Percentiles rank a stretch among this genome's conserved stretches.
Evolutionary conservation across 2,113 vertebrate genomes (phyloP).

Genomic region (Benitochromis conjunctus): DNA sequence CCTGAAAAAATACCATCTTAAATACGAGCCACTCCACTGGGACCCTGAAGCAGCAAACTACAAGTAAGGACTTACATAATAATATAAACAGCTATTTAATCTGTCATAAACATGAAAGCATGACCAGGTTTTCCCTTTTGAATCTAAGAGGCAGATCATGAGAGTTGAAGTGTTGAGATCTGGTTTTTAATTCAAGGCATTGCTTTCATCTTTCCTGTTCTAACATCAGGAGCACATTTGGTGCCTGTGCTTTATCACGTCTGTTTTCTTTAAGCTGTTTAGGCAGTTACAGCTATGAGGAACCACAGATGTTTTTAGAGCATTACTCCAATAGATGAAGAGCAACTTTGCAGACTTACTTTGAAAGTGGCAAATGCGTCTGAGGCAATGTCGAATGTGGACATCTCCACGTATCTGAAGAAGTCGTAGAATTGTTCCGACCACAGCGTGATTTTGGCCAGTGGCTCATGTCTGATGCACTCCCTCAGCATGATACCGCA

Average conservation of each 20-base stretch:
- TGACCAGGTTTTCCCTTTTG: background rate
- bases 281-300: background rate
- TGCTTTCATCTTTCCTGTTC: background rate
- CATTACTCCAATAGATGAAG: background rate
- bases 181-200: background rate
- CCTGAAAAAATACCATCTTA: background rate
- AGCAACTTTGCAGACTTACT: conserved; percentile 67
- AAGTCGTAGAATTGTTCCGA: conserved; percentile 94
- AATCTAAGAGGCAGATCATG: background rate
- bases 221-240: background rate
- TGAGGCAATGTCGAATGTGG: conserved; percentile 97
- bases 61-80: background rate
- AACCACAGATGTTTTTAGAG: background rate
- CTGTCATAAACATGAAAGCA: background rate
- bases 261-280: background rate
- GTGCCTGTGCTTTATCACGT: background rate
- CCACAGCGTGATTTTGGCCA: conserved; percentile 91
- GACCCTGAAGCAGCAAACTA: background rate
- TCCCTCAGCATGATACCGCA: conserved; percentile 98
- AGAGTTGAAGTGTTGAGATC: background rate
- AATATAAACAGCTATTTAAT: background rate
- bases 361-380: conserved; percentile 99
- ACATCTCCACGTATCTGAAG: conserved; percentile 97
- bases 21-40: background rate
- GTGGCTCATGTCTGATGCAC: conserved; percentile 91